Percentiles rank a stretch among this genome's conserved stretches.
Conservation (phyloP, 2,113 vertebrate genomes). For the Crocuta crocuta region DNA sequence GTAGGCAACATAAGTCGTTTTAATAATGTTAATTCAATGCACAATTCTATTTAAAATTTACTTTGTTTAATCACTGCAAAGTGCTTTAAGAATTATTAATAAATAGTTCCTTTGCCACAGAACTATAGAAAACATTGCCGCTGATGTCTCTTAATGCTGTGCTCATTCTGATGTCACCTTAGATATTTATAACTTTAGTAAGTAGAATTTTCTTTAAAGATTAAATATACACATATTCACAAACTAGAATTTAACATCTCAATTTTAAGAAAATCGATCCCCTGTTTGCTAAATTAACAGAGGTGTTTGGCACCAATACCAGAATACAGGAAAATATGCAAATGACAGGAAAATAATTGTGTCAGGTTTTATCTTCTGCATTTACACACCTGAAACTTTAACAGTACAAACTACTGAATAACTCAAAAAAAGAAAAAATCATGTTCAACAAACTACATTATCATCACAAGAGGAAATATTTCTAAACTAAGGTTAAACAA, state of each 20-base stretch:
- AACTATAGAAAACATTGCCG: conserved; percentile 22
- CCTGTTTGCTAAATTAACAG: conserved; percentile 30
- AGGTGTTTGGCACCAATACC: background rate
- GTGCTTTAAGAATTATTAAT: conserved; percentile 33
- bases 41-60: conserved; percentile 61
- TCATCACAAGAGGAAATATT: background rate
- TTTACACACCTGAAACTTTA: conserved; percentile 33
- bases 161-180: background rate
- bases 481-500: conserved; percentile 38
- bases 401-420: conserved; percentile 25
- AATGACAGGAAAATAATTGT: conserved; percentile 26
- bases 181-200: conserved; percentile 26
- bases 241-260: conserved; percentile 55
- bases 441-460: conserved; percentile 1
- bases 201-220: background rate
- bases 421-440: conserved; percentile 28
- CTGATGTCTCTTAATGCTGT: background rate
- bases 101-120: background rate
- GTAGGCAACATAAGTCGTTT: conserved; percentile 48
- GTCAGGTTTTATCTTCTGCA: conserved; percentile 34
- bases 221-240: background rate
- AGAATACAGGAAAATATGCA: conserved; percentile 25
- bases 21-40: conserved; percentile 54
- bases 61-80: conserved; percentile 19
- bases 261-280: background rate